These are phyloP conservation scores for Trichogramma pretiosum DNA, from an alignment of 1,140 invertebrate species.

Conservation along the genomic window DNA sequence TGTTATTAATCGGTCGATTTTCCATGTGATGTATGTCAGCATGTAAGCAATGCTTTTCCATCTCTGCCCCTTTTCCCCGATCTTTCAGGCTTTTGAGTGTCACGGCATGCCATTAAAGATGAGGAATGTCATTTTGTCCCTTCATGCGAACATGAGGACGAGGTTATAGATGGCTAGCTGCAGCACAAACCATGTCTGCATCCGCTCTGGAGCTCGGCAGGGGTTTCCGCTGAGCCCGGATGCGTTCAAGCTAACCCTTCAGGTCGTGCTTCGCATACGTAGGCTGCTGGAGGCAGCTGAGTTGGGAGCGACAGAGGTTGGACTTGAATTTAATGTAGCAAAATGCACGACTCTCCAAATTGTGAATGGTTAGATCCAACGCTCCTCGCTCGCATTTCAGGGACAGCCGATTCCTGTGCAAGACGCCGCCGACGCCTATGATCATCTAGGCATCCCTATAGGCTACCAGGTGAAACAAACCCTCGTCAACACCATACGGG, in stretches of 20 bases:
- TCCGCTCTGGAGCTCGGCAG: neutral
- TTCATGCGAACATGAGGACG: neutral
- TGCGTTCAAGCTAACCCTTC: neutral
- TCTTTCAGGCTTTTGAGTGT: neutral
- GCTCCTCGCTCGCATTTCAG: slow-evolving; percentile 10
- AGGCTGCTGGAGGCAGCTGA: slow-evolving; percentile 14
- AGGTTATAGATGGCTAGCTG: neutral
- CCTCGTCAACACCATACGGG: slow-evolving; percentile 16
- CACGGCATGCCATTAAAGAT: neutral
- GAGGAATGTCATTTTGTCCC: neutral
- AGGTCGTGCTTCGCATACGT: slow-evolving; percentile 6
- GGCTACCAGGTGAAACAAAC: slow-evolving; percentile 24
- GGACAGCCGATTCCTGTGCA: slow-evolving; percentile 9
- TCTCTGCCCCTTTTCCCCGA: neutral
- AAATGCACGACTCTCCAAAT: slow-evolving; percentile 21
- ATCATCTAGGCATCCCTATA: slow-evolving; percentile 29
- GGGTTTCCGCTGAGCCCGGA: neutral
- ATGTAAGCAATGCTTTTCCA: neutral
- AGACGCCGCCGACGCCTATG: slow-evolving; percentile 19
- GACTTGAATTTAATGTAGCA: slow-evolving; percentile 24
- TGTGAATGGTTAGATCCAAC: slow-evolving; percentile 5
- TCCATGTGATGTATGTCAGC: too few relatives aligned
- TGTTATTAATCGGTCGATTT: too few relatives aligned
- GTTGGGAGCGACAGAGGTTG: slow-evolving; percentile 4
- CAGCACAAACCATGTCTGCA: neutral